Conservation (phyloP, 2,888 invertebrate genomes). For the Scelioninae gen. 1 region DNA sequence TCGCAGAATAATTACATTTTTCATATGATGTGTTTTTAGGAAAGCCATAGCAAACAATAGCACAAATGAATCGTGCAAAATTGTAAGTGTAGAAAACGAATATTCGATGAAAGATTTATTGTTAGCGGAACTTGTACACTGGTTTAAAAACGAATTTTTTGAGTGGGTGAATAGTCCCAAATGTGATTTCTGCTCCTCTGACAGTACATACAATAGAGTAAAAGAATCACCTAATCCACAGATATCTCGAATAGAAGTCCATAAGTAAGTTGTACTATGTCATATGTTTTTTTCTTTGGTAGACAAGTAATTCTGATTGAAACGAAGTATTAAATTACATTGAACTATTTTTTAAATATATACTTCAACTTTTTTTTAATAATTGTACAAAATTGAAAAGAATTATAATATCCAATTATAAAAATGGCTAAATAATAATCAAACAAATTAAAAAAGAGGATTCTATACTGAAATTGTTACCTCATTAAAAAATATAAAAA, state of each 20-base stretch:
- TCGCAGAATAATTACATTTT: background rate
- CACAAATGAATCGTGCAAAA: constrained; percentile 28
- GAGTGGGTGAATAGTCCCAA: constrained; percentile 93
- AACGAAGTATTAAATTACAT: background rate
- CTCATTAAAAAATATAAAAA: too few relatives aligned
- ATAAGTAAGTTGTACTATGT: constrained; percentile 85
- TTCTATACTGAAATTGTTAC: too few relatives aligned
- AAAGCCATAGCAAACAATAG: constrained; percentile 69
- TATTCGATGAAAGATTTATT: constrained; percentile 89
- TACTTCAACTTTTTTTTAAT: too few relatives aligned
- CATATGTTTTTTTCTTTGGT: background rate
- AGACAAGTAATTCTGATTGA: background rate
- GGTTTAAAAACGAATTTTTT: constrained; percentile 98
- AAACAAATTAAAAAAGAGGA: too few relatives aligned
- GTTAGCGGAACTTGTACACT: constrained; percentile 91
- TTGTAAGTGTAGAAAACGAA: constrained; percentile 81
- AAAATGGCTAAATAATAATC: too few relatives aligned
- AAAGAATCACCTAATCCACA: constrained; percentile 83
- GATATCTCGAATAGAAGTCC: constrained; percentile 86
- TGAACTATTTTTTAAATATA: too few relatives aligned
- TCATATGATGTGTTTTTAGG: constrained; percentile 45
- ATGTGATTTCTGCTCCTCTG: constrained; percentile 89
- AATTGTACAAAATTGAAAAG: too few relatives aligned
- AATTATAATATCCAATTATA: too few relatives aligned
- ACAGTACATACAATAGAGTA: constrained; percentile 74